These are phyloP conservation scores for Limnodromus scolopaceus DNA, from an alignment of 2,797 vertebrate genomes.

Conservation along the genomic window DNA sequence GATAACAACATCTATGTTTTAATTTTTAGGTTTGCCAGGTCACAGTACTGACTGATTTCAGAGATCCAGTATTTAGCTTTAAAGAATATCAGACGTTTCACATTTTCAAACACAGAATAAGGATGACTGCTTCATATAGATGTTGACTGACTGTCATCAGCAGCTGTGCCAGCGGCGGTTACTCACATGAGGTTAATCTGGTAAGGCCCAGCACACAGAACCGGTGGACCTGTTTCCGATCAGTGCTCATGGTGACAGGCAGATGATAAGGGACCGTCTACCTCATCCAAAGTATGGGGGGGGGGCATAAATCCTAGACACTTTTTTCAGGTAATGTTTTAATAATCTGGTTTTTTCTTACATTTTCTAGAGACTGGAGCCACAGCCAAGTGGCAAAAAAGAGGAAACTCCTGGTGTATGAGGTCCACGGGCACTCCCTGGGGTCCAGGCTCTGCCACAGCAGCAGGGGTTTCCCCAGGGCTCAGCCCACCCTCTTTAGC, in stretches of 20 bases:
- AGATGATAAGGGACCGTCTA: neutral
- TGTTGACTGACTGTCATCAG: neutral
- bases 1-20: neutral
- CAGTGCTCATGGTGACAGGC: neutral
- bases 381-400: too few relatives aligned
- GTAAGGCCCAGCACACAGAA: too few relatives aligned
- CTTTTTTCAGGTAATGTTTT: neutral
- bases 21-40: neutral
- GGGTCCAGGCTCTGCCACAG: neutral
- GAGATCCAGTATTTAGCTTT: neutral
- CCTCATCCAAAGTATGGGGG: neutral
- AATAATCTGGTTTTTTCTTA: neutral
- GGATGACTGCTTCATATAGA: neutral
- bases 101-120: neutral
- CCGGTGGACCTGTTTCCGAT: fast-evolving
- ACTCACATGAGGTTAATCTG: neutral
- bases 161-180: neutral
- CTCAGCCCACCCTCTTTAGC: neutral
- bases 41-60: neutral
- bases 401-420: neutral
- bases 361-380: neutral
- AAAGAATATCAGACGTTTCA: neutral
- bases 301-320: neutral
- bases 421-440: fast-evolving
- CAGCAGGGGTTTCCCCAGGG: neutral